Percentiles rank a stretch among this genome's conserved stretches.
Evolutionary conservation across 2,797 vertebrate species (phyloP).

Genomic region (Pipistrellus pygmaeus): DNA sequence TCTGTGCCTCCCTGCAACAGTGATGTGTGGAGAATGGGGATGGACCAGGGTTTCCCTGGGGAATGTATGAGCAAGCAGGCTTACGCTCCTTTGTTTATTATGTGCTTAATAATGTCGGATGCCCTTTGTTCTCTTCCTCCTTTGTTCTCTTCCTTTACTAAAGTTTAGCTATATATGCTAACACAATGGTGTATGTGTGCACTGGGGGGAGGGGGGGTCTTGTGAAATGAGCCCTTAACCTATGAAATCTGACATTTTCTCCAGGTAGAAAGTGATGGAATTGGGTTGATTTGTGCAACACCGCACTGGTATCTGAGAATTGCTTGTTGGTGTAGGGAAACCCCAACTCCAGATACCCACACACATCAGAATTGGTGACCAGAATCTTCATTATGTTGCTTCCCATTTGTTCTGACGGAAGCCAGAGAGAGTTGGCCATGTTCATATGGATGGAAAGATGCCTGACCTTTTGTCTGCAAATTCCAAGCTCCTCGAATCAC

Average conservation of each 20-base stretch:
- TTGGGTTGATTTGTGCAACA: background rate
- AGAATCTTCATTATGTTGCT: background rate
- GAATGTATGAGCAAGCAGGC: background rate
- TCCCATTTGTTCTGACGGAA: slow-evolving; percentile 8
- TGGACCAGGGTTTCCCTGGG: too few relatives aligned
- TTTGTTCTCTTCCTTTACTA: background rate
- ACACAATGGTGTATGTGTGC: background rate
- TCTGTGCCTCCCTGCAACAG: too few relatives aligned
- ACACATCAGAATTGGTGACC: background rate
- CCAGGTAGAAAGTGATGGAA: background rate
- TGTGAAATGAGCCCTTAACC: background rate
- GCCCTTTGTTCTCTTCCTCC: background rate
- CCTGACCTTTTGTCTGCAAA: background rate
- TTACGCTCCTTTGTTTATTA: background rate
- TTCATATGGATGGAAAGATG: background rate
- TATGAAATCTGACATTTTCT: background rate
- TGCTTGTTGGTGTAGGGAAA: background rate
- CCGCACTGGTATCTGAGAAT: background rate
- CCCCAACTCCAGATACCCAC: too few relatives aligned
- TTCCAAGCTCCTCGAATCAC: background rate
- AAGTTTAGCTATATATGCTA: background rate
- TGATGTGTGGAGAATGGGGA: too few relatives aligned
- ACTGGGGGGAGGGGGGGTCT: too few relatives aligned
- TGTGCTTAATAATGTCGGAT: background rate
- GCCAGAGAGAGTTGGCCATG: background rate